phyloP scores from a whole-genome alignment of 1,140 invertebrate species.

The Archivesica marissinica region DNA sequence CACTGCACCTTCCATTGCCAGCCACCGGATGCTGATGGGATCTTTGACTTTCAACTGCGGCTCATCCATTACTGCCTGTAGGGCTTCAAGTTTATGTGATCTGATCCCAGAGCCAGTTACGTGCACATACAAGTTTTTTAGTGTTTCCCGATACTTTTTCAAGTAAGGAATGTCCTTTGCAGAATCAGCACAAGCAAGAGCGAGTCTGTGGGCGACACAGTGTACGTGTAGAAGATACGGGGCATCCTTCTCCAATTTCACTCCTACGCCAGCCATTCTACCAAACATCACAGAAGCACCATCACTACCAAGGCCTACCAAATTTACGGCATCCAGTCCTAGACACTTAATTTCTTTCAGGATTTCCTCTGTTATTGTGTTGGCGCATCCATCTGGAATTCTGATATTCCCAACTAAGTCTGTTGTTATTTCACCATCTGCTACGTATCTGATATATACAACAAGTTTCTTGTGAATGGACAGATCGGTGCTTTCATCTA shows the following conservation, averaged over 20 bases:
- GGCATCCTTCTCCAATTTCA: neutral
- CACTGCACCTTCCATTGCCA: too few species aligned
- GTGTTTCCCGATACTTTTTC: neutral
- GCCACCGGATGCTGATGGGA: too few species aligned
- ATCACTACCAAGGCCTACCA: conserved; percentile 33
- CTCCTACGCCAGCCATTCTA: conserved; percentile 21
- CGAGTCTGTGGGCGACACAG: conserved; percentile 44
- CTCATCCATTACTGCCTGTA: too few species aligned
- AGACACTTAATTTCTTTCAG: neutral
- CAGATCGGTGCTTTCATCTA: conserved; percentile 52
- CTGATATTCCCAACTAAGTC: too few species aligned
- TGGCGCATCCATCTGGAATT: conserved; percentile 43
- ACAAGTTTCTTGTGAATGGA: conserved; percentile 39
- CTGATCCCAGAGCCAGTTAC: too few species aligned
- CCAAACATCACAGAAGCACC: conserved; percentile 21
- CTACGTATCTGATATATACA: conserved; percentile 40
- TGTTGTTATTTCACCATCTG: too few species aligned
- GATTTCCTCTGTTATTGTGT: conserved; percentile 29
- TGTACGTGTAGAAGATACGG: conserved; percentile 39
- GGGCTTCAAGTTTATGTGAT: too few species aligned
- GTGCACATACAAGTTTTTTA: too few species aligned
- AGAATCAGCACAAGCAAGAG: conserved; percentile 17
- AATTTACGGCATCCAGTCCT: neutral
- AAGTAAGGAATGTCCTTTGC: conserved; percentile 20
- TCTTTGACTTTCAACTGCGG: too few species aligned